Evolutionary conservation across 2,888 invertebrate species (phyloP).

Genomic region (Macroteleia sp.): DNA sequence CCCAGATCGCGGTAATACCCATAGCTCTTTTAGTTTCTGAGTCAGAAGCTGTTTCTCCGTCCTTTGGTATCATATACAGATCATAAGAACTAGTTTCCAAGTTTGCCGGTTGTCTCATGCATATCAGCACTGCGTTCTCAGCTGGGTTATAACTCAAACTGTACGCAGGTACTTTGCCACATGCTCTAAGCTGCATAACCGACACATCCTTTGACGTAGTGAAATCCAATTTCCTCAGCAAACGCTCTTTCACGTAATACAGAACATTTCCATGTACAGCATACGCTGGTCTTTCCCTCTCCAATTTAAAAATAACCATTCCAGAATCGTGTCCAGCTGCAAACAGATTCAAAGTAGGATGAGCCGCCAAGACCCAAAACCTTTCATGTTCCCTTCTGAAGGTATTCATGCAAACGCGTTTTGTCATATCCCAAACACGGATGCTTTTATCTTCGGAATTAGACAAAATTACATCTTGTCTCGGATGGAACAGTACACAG

Average conservation of each 20-base stretch:
- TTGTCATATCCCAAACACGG: constrained; percentile 99
- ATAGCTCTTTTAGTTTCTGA: too few relatives aligned
- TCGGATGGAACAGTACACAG: constrained; percentile 97
- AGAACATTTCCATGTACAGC: constrained; percentile 96
- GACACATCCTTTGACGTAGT: constrained; percentile 95
- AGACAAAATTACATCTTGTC: constrained; percentile 97
- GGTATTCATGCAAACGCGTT: constrained; percentile 95
- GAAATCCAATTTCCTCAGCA: constrained; percentile 95
- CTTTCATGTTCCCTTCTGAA: constrained; percentile 97
- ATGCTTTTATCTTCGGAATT: constrained; percentile 99
- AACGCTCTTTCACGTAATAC: constrained; percentile 98
- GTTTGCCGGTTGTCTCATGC: constrained; percentile 89
- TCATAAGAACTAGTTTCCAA: constrained; percentile 97
- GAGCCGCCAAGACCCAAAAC: constrained; percentile 98
- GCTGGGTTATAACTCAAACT: constrained; percentile 99
- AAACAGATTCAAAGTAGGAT: constrained; percentile 97
- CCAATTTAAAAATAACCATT: constrained; percentile 93
- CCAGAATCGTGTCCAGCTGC: constrained; percentile 99
- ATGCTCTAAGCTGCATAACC: constrained; percentile 95
- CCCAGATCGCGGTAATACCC: too few relatives aligned
- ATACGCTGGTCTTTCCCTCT: constrained; percentile 97
- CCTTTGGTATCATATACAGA: constrained; percentile 94
- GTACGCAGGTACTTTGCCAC: constrained; percentile 90
- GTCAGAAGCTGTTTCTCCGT: too few relatives aligned
- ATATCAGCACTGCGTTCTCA: constrained; percentile 96